Conservation (phyloP, 2,113 vertebrate species). For the Cryptotis parvus region DNA sequence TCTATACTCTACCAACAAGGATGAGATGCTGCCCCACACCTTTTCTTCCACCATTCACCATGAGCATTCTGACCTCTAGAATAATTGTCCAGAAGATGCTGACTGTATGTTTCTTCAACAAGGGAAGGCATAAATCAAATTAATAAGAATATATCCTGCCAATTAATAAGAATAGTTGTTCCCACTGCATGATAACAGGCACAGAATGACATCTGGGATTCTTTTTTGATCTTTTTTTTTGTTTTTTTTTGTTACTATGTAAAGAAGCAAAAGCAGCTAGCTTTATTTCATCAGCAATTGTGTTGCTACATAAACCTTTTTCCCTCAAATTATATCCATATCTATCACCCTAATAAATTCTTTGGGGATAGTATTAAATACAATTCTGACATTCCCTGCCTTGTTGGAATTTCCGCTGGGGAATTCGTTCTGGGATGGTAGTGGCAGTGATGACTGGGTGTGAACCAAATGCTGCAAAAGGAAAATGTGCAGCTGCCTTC, state of each 20-base stretch:
- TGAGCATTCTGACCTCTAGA: not conserved
- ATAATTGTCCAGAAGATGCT: not conserved
- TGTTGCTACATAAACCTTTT: not conserved
- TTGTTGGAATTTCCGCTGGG: slow-evolving; percentile 24
- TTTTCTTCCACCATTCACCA: not conserved
- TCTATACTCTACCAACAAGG: not conserved
- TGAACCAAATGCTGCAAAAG: not conserved
- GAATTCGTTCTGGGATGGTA: not conserved
- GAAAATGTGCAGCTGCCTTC: not conserved
- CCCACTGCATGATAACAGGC: not conserved
- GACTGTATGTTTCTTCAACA: not conserved
- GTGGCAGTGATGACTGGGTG: not conserved
- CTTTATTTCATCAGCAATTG: slow-evolving; percentile 12
- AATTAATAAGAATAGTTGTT: not conserved
- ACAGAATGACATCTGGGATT: not conserved
- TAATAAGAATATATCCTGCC: not conserved
- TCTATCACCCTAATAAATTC: slow-evolving; percentile 17
- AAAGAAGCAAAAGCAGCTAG: not conserved
- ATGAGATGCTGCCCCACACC: not conserved
- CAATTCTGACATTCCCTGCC: not conserved
- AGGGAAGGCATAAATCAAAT: not conserved
- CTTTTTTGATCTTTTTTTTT: not conserved
- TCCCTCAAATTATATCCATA: not conserved
- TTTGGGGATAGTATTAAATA: slow-evolving; percentile 26
- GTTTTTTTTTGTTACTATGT: not conserved